Percentiles rank a stretch among this genome's conserved stretches.
These are phyloP conservation scores for Chloroclystis v-ata DNA, from an alignment of 2,888 invertebrate species.

Conservation along the genomic window DNA sequence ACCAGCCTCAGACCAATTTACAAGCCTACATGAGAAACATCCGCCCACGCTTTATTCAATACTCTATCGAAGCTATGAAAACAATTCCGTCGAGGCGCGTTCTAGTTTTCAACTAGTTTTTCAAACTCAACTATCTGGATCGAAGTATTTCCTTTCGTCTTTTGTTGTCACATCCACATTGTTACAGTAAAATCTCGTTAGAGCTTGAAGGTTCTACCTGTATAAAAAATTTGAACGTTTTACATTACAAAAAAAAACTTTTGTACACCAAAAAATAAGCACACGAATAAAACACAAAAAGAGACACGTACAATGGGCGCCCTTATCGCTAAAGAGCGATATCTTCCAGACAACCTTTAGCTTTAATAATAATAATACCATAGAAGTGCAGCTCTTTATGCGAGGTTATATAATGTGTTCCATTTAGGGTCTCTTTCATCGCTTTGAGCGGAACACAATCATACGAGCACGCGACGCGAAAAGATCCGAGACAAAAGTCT, in stretches of 20 bases:
- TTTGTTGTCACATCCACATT: constrained; percentile 12
- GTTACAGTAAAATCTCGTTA: constrained; percentile 9
- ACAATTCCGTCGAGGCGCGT: constrained; percentile 25
- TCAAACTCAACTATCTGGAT: constrained; percentile 32
- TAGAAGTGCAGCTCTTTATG: neutral
- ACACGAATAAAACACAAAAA: no score
- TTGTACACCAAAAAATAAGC: no score
- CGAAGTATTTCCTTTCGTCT: constrained; percentile 27
- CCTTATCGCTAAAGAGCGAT: no score
- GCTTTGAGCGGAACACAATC: constrained; percentile 17
- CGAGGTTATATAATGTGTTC: neutral
- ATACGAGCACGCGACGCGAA: constrained; percentile 13
- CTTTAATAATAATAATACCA: neutral
- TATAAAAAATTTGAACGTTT: no score
- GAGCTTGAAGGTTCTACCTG: neutral
- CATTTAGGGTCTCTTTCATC: constrained; percentile 13
- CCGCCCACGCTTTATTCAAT: no score
- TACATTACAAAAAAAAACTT: no score
- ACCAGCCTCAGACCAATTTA: no score
- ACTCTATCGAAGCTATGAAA: neutral
- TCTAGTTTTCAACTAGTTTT: constrained; percentile 39
- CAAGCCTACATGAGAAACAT: no score
- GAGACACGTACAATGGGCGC: no score
- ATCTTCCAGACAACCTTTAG: no score
- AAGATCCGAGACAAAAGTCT: constrained; percentile 11